Evolutionary conservation across 2,797 vertebrate genomes (phyloP).

Genomic region (Podarcis siculus): DNA sequence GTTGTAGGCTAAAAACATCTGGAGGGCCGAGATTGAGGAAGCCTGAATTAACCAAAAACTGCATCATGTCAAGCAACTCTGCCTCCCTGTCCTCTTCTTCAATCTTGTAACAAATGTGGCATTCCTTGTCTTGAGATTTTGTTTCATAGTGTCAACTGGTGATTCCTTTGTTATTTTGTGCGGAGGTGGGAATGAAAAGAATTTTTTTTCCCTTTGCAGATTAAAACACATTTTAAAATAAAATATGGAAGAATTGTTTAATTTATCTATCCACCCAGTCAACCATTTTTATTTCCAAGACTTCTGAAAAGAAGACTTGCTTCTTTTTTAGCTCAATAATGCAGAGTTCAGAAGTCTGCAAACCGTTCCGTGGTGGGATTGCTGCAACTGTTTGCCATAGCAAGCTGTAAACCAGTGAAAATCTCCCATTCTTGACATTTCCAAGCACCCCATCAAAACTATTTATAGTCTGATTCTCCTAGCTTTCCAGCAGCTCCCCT

Average conservation of each 20-base stretch:
- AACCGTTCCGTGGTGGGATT: not conserved
- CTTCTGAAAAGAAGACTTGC: not conserved
- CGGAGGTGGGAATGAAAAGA: too few relatives aligned
- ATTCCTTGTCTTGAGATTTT: not conserved
- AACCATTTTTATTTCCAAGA: not conserved
- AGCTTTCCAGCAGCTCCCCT: not conserved
- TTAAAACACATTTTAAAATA: not conserved
- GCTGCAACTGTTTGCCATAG: slow-evolving; percentile 3
- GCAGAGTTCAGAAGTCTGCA: not conserved
- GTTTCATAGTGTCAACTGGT: not conserved
- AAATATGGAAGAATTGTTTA: not conserved
- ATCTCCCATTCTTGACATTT: slow-evolving; percentile 12
- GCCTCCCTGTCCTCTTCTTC: not conserved
- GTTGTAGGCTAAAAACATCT: too few relatives aligned
- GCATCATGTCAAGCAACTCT: not conserved
- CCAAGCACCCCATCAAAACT: slow-evolving; percentile 11
- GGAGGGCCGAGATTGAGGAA: too few relatives aligned
- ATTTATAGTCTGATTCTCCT: slow-evolving; percentile 7
- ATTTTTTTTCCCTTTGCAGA: not conserved
- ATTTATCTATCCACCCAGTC: not conserved
- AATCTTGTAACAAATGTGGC: slow-evolving; percentile 5
- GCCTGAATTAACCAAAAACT: not conserved
- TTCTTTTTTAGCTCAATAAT: not conserved
- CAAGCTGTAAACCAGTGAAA: not conserved
- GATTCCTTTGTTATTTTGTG: not conserved